These are phyloP conservation scores for Acleris laterana DNA, from an alignment of 2,888 invertebrate genomes.

Conservation along the genomic window DNA sequence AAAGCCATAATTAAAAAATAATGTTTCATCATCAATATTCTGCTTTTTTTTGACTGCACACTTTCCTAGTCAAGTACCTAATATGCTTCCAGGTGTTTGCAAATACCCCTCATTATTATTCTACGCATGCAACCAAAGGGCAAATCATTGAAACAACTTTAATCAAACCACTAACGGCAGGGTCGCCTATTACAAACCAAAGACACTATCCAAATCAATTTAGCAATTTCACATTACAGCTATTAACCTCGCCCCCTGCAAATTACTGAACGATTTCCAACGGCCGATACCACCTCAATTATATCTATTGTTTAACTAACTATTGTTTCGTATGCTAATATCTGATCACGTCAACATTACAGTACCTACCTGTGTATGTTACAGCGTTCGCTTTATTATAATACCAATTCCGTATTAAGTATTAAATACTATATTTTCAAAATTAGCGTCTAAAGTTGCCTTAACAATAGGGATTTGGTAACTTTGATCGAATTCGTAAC, in stretches of 20 bases:
- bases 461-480: neutral
- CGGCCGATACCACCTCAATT: conserved; percentile 46
- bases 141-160: conserved; percentile 8
- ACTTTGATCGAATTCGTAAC: too few relatives aligned
- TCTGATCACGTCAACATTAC: conserved; percentile 34
- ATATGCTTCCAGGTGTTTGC: neutral
- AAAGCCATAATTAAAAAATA: too few relatives aligned
- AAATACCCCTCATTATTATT: neutral
- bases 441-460: neutral
- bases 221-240: conserved; percentile 61
- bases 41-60: too few relatives aligned
- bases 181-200: conserved; percentile 28
- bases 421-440: neutral
- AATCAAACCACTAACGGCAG: conserved; percentile 14
- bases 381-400: conserved; percentile 11
- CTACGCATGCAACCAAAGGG: neutral
- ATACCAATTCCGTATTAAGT: neutral
- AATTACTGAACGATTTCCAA: conserved; percentile 37
- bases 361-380: neutral
- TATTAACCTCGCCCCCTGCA: conserved; percentile 44
- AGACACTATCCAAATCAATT: conserved; percentile 40
- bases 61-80: too few relatives aligned
- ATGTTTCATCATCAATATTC: too few relatives aligned
- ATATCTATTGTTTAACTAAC: conserved; percentile 58
- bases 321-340: conserved; percentile 45